Percentiles rank a stretch among this genome's conserved stretches.
These are phyloP conservation scores for Pseudococcus longispinus DNA, from an alignment of 2,888 invertebrate species.

Conservation along the genomic window DNA sequence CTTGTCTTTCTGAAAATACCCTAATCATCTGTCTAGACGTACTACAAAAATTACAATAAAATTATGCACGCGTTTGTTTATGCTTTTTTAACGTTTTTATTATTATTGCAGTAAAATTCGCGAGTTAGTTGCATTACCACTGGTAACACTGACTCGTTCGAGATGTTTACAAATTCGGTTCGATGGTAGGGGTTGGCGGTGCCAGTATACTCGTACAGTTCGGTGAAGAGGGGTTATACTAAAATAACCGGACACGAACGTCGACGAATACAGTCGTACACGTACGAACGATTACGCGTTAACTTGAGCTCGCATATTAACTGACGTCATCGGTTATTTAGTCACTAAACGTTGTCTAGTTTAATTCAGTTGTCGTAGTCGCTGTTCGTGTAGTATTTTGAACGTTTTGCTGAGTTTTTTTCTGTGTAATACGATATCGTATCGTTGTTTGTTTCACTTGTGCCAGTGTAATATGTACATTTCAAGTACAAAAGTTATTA, in stretches of 20 bases:
- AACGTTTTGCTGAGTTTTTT: neutral
- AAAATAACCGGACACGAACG: conserved; percentile 15
- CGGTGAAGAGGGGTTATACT: neutral
- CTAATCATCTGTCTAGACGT: conserved; percentile 23
- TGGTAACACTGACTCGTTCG: conserved; percentile 9
- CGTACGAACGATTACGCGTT: neutral
- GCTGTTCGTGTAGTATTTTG: neutral
- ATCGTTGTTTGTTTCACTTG: neutral
- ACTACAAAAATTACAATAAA: neutral
- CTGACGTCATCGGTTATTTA: conserved; percentile 45
- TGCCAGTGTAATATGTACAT: conserved; percentile 30
- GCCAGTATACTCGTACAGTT: neutral
- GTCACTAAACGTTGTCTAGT: conserved; percentile 37
- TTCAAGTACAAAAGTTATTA: neutral
- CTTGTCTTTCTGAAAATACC: conserved; percentile 10
- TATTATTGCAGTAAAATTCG: neutral
- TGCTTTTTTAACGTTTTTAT: conserved; percentile 12
- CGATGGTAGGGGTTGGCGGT: neutral
- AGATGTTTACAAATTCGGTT: conserved; percentile 30
- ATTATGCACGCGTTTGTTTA: conserved; percentile 23
- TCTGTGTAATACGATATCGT: conserved; percentile 20
- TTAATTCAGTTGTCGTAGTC: neutral
- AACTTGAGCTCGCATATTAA: neutral
- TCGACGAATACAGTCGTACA: neutral
- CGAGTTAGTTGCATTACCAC: neutral